Percentiles rank a stretch among this genome's conserved stretches.
Evolutionary conservation across 2,113 vertebrate genomes (phyloP).

Genomic region (Gallinago undulata): DNA sequence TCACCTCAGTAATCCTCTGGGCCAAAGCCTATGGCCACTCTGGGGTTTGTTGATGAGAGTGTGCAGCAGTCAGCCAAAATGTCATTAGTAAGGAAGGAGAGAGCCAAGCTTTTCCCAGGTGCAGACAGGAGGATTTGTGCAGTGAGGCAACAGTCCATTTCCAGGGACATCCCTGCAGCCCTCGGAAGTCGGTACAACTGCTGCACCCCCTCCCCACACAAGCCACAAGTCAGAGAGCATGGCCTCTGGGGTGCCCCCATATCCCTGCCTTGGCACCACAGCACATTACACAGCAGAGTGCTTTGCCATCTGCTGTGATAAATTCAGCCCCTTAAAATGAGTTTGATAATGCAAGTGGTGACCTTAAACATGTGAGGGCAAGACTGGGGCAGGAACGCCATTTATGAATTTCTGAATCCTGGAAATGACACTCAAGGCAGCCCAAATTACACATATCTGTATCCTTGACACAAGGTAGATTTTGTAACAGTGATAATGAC

Average conservation of each 20-base stretch:
- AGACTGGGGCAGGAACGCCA: not conserved
- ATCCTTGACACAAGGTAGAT: not conserved
- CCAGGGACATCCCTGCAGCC: not conserved
- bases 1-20: not conserved
- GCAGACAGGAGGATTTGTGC: not conserved
- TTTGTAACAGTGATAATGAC: not conserved
- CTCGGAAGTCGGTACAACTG: accelerated
- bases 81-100: not conserved
- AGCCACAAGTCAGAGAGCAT: not conserved
- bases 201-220: not conserved
- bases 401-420: not conserved
- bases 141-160: not conserved
- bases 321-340: not conserved
- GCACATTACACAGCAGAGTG: not conserved
- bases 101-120: not conserved
- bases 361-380: not conserved
- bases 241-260: accelerated
- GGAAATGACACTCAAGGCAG: not conserved
- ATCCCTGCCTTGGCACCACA: accelerated
- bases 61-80: not conserved
- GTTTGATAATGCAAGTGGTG: not conserved
- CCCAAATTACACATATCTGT: not conserved
- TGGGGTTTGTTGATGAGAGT: not conserved
- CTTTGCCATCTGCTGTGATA: not conserved
- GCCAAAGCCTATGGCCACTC: not conserved